phyloP scores from a whole-genome alignment of 1,140 invertebrate species.

The Tetranychus urticae region DNA sequence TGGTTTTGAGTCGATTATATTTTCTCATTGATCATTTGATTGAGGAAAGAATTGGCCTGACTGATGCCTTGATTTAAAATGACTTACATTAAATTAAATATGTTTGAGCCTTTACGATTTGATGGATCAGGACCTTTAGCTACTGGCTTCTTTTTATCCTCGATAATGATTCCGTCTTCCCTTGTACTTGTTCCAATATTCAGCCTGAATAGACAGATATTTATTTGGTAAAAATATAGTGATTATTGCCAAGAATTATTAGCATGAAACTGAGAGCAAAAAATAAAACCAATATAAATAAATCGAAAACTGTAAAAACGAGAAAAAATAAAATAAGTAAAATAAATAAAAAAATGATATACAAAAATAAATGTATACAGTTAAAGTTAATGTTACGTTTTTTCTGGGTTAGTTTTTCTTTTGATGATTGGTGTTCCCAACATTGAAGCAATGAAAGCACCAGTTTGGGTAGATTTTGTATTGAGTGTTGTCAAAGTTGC shows the following conservation, averaged over 20 bases:
- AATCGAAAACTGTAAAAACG: too few species aligned
- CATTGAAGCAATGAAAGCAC: background rate
- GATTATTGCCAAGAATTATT: constrained; percentile 14
- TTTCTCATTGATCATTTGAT: background rate
- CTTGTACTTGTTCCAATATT: constrained; percentile 10
- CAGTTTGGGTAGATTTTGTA: constrained; percentile 2
- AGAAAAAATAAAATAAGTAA: too few species aligned
- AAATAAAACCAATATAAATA: too few species aligned
- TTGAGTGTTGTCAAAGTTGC: background rate
- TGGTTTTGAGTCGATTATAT: background rate
- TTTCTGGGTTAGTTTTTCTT: constrained; percentile 20
- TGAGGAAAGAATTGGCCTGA: background rate
- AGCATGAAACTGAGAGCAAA: too few species aligned
- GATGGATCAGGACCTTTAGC: constrained; percentile 9
- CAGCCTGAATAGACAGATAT: background rate
- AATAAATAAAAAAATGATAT: too few species aligned
- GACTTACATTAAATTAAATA: constrained; percentile 10
- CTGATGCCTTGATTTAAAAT: background rate
- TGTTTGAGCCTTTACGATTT: constrained; percentile 4
- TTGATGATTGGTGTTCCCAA: constrained; percentile 16
- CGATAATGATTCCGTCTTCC: constrained; percentile 11
- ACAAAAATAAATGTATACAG: too few species aligned
- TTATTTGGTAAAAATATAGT: background rate
- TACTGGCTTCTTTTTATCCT: constrained; percentile 5
- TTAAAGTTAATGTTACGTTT: constrained; percentile 18